Evolutionary conservation across 1,140 invertebrate genomes (phyloP), one percentile per base, ranked within the genome.

Genomic region (Pentalonia nigronervosa): DNA sequence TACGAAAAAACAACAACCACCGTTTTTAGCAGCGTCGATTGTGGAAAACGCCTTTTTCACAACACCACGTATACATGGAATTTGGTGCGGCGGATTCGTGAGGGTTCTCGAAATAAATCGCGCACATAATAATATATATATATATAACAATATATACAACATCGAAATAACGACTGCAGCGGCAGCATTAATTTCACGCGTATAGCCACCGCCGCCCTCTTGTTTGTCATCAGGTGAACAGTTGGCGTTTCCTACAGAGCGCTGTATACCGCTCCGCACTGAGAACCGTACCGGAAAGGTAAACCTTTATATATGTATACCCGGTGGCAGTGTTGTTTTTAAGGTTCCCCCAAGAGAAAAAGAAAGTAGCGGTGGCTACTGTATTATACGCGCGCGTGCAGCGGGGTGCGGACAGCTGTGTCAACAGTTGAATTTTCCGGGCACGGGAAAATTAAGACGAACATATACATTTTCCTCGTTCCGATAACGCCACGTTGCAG

Each of bases 381-480:
- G 47, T 90, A n/a, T 90, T 90, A 53, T 36, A 53, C 11, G 89
- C 41, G 53, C 34, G 90, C 8, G 20, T 23, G 17, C 67, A 11
- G 60, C 36, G 45, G 23, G 25, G 41, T 17, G 45, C 25, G 23
- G 56, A 30, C 91, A 93, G 91, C 91, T 93, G 91, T 83, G 91
- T 93, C 81, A 93, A 93, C 91, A 93, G 23, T n/a, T 8, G 91
- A 86, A 14, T 93, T 93, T 93, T 86, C 91, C 91, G 81, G 34
- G 25, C n/a, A 87, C 86, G 9, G n/a, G 56, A 53, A 90, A 90
- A 90, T 67, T 67, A 90, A 90, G 53, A 90, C 7, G 17, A 90
- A 60, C 45, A 56, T 89, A 88, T 48, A 53, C 25, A 89, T 89
- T 89, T 89, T 56, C 88, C 50, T 41, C 48, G 14, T 34, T n/a